Evolutionary conservation across 1,140 invertebrate species (phyloP).

Genomic region (Leptinotarsa lineolata): DNA sequence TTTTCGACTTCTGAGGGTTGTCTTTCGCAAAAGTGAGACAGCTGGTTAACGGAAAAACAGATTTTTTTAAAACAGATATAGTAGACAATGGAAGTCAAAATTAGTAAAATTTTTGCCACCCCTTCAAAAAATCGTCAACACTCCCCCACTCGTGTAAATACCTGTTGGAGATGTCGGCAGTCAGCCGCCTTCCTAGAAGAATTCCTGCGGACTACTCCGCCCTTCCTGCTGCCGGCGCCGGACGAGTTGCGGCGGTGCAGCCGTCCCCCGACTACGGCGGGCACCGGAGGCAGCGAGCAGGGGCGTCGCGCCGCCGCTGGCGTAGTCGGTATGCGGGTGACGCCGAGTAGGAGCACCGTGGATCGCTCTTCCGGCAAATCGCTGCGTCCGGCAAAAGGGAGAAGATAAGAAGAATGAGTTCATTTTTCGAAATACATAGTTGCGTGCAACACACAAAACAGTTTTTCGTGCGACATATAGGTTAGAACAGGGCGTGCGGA

Average conservation of each 20-base stretch:
- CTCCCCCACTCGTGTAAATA: background rate
- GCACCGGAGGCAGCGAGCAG: conserved; percentile 43
- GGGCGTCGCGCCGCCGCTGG: conserved; percentile 47
- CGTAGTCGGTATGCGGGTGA: conserved; percentile 53
- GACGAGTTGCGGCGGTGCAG: conserved; percentile 27
- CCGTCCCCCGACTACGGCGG: conserved; percentile 30
- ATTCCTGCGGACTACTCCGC: conserved; percentile 23
- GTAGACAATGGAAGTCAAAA: no score
- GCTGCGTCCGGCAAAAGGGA: conserved; percentile 35
- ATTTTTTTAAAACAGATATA: no score
- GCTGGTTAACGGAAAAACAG: no score
- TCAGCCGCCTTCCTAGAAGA: conserved; percentile 29
- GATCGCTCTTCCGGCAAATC: conserved; percentile 53
- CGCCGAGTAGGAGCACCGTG: conserved; percentile 52
- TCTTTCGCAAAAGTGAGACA: no score
- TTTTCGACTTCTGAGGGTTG: no score
- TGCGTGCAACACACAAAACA: background rate
- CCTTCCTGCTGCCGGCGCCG: conserved; percentile 19
- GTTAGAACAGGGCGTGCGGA: background rate
- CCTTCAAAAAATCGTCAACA: no score
- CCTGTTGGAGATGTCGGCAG: background rate
- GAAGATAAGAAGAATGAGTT: no score
- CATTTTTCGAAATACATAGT: no score
- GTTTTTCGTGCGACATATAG: background rate
- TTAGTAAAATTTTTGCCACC: no score